Percentiles rank a stretch among this genome's conserved stretches.
Evolutionary conservation across 2,113 vertebrate species (phyloP).

Genomic region (Pogonocichla stellata): DNA sequence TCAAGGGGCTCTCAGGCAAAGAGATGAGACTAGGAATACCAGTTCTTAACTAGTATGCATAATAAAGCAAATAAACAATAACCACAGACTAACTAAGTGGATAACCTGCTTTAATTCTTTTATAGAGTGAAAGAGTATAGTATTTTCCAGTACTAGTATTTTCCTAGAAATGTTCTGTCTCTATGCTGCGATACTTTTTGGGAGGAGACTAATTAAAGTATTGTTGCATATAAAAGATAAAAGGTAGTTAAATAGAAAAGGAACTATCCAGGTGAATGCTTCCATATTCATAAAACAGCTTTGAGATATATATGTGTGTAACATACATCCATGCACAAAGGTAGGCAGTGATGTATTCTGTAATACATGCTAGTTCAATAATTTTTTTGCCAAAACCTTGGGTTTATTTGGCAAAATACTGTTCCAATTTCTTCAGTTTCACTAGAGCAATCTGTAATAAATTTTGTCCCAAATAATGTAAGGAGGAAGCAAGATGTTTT

Average conservation of each 20-base stretch:
- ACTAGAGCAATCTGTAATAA: neutral
- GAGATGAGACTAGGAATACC: too few species aligned
- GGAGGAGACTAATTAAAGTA: neutral
- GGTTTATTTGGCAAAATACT: neutral
- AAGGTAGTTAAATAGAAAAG: neutral
- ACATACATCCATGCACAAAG: neutral
- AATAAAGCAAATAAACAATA: too few species aligned
- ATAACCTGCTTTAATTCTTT: neutral
- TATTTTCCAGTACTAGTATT: neutral
- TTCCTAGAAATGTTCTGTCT: neutral
- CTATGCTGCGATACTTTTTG: neutral
- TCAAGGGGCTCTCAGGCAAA: too few species aligned
- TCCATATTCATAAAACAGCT: neutral
- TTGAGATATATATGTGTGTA: neutral
- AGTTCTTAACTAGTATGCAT: too few species aligned
- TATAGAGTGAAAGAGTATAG: neutral
- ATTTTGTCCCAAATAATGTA: neutral
- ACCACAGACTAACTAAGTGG: neutral
- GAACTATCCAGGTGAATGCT: neutral
- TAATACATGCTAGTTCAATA: neutral
- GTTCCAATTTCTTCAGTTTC: neutral
- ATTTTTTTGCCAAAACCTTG: neutral
- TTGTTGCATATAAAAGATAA: neutral
- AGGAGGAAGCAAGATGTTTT: neutral
- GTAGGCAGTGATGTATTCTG: fast-evolving